Percentiles rank a stretch among this genome's conserved stretches.
phyloP scores from a whole-genome alignment of 2,888 invertebrate species.

The Brenthis hecate region DNA sequence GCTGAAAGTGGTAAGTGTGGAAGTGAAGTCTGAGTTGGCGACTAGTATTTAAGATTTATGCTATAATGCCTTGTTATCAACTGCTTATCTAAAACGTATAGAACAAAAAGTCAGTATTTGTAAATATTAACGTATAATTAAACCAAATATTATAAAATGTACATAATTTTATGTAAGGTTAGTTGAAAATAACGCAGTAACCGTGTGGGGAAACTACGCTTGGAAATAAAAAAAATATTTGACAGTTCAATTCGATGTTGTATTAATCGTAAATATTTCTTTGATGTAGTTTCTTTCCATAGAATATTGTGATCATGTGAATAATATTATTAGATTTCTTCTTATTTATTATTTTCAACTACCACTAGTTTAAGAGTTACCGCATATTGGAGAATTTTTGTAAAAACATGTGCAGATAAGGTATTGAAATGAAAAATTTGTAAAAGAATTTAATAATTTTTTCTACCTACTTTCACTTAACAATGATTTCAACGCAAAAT shows the following conservation, averaged over 20 bases:
- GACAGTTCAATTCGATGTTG: conserved; percentile 72
- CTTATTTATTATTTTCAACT: conserved; percentile 11
- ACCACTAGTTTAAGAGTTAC: conserved; percentile 9
- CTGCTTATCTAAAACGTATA: conserved; percentile 6
- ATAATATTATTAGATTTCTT: conserved; percentile 30
- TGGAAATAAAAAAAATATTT: conserved; percentile 72
- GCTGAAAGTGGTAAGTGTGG: background rate
- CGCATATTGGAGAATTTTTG: conserved; percentile 6
- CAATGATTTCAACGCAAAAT: no score
- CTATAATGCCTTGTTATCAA: background rate
- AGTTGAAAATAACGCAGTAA: conserved; percentile 58
- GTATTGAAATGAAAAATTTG: no score
- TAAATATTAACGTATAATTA: conserved; percentile 58
- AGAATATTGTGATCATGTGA: conserved; percentile 53
- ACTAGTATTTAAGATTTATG: background rate
- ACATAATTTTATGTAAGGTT: conserved; percentile 31
- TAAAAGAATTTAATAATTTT: no score
- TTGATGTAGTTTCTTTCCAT: conserved; percentile 77
- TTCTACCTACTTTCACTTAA: no score
- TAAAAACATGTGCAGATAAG: background rate
- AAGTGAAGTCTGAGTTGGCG: conserved; percentile 6
- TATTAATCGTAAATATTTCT: conserved; percentile 64
- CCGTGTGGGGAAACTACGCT: conserved; percentile 82
- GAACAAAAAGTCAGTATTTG: conserved; percentile 51
- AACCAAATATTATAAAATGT: conserved; percentile 38